phyloP scores from a whole-genome alignment of 2,888 invertebrate genomes.

The Callyntrura sp. region DNA sequence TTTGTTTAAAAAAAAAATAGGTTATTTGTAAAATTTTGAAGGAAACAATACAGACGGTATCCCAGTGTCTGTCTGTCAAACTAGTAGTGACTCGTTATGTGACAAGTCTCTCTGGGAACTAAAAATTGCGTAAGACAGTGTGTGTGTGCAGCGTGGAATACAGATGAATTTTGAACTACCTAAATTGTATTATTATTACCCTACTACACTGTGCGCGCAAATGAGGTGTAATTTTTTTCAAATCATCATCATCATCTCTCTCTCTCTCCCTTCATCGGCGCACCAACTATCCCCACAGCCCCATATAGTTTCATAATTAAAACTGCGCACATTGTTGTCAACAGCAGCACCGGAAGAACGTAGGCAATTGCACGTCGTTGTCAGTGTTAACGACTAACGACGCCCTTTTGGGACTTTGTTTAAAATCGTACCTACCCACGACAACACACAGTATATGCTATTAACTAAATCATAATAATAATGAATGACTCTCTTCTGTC shows the following conservation, averaged over 20 bases:
- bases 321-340: neutral
- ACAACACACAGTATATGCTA: neutral
- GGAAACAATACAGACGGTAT: neutral
- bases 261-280: too few species aligned
- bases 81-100: neutral
- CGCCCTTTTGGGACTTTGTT: neutral
- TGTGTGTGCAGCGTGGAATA: neutral
- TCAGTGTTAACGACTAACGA: constrained; percentile 45
- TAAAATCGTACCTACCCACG: neutral
- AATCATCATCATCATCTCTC: too few species aligned
- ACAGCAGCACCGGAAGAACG: constrained; percentile 54
- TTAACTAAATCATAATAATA: too few species aligned
- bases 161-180: neutral
- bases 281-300: neutral
- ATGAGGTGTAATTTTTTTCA: neutral
- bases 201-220: neutral
- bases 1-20: neutral
- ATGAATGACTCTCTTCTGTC: too few species aligned
- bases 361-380: constrained; percentile 38
- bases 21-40: constrained; percentile 19
- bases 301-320: neutral
- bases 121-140: neutral
- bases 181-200: too few species aligned
- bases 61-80: neutral
- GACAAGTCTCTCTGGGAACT: neutral